These are phyloP conservation scores for Helicoverpa zea DNA, from an alignment of 1,140 invertebrate species.

Conservation along the genomic window DNA sequence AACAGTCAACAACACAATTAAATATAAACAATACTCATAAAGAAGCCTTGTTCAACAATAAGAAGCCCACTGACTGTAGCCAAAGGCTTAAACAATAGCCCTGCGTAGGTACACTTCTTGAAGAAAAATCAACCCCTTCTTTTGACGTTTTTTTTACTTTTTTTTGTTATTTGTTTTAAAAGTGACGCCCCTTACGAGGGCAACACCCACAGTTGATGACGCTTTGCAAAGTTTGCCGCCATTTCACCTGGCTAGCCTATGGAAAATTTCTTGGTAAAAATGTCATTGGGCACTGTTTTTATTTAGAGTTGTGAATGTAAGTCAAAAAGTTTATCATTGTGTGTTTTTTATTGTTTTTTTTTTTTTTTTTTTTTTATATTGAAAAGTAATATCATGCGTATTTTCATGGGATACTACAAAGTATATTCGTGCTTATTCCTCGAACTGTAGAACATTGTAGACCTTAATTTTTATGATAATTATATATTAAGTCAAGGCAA, in stretches of 20 bases:
- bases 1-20: neutral
- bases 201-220: neutral
- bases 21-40: conserved; percentile 13
- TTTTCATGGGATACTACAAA: no score
- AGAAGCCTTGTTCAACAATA: neutral
- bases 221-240: no score
- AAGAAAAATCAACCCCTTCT: neutral
- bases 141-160: neutral
- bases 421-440: no score
- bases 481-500: no score
- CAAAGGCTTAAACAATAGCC: neutral
- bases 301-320: no score
- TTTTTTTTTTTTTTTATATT: neutral
- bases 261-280: no score
- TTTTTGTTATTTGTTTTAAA: neutral
- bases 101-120: neutral
- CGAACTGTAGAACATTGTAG: neutral
- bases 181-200: neutral
- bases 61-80: neutral
- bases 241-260: no score
- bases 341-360: no score
- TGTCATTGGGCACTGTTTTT: no score
- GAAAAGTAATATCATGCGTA: neutral
- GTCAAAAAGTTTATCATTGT: no score
- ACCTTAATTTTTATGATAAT: no score